Evolutionary conservation across 2,888 invertebrate genomes (phyloP).

Genomic region (Salticus scenicus): DNA sequence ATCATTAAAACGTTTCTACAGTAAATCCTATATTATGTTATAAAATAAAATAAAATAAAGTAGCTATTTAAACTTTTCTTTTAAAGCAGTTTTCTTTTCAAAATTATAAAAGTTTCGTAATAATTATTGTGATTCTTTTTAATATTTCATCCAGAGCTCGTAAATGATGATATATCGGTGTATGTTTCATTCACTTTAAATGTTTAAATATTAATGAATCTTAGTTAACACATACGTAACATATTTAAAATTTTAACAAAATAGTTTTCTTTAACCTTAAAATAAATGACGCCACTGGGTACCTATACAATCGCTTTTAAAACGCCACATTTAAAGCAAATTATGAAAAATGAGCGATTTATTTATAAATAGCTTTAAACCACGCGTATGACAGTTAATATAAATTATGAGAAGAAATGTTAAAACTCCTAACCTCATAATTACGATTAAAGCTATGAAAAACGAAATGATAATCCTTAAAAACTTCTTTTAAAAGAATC

Average conservation of each 20-base stretch:
- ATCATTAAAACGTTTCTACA: too few species aligned
- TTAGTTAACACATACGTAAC: background rate
- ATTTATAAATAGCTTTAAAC: background rate
- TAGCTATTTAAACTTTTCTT: too few species aligned
- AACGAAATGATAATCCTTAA: background rate
- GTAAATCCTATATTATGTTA: too few species aligned
- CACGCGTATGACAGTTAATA: background rate
- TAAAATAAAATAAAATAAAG: too few species aligned
- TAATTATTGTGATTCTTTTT: too few species aligned
- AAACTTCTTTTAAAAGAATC: too few species aligned
- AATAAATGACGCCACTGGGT: background rate
- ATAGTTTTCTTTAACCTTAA: background rate
- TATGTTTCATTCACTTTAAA: background rate
- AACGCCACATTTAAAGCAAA: background rate
- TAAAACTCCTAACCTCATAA: background rate
- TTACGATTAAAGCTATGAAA: background rate
- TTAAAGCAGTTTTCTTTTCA: too few species aligned
- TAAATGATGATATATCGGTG: background rate
- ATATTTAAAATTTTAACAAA: constrained; percentile 1
- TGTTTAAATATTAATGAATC: background rate
- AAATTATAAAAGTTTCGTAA: too few species aligned
- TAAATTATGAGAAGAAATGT: background rate
- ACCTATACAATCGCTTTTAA: background rate
- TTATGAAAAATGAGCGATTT: background rate
- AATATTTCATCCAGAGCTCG: too few species aligned